A percentile compares a stretch with the other conserved stretches of the same genome.
Evolutionary conservation across 2,113 vertebrate species (phyloP).

Genomic region (Periophthalmodon schlosseri): DNA sequence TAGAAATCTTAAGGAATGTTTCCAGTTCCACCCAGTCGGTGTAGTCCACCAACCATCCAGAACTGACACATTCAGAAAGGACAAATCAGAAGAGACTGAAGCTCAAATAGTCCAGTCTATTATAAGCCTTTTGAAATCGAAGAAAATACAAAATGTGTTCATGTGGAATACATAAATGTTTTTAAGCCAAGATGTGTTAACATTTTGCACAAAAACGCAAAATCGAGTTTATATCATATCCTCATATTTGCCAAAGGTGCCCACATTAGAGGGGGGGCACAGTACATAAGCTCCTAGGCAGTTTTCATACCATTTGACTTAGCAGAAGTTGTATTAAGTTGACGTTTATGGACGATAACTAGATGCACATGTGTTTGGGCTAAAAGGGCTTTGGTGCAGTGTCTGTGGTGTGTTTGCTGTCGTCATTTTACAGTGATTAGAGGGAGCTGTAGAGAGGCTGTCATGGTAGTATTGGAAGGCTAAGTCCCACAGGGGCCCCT

Average conservation of each 20-base stretch:
- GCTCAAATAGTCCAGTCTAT: no score
- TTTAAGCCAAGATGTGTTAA: neutral
- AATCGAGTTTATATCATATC: neutral
- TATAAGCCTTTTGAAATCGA: no score
- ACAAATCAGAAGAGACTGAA: neutral
- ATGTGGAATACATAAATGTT: no score
- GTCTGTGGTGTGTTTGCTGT: slow-evolving; percentile 33
- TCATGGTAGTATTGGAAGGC: slow-evolving; percentile 22
- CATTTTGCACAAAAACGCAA: neutral
- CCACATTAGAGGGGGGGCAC: neutral
- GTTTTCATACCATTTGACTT: slow-evolving; percentile 16
- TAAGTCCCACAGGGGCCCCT: slow-evolving; percentile 53
- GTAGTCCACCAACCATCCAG: neutral
- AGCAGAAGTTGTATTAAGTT: slow-evolving; percentile 7
- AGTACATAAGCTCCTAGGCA: slow-evolving; percentile 25
- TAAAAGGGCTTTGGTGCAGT: slow-evolving; percentile 11
- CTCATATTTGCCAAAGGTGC: neutral
- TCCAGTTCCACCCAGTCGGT: neutral
- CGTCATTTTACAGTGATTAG: slow-evolving; percentile 56
- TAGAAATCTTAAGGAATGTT: neutral
- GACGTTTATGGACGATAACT: slow-evolving; percentile 27
- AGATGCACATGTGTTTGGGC: slow-evolving; percentile 46
- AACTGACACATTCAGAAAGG: neutral
- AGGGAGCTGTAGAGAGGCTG: slow-evolving; percentile 44
- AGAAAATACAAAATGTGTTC: no score